Evolutionary conservation across 2,113 vertebrate genomes (phyloP), one percentile per base, ranked within the genome.

Genomic region (Pluvianellus socialis): DNA sequence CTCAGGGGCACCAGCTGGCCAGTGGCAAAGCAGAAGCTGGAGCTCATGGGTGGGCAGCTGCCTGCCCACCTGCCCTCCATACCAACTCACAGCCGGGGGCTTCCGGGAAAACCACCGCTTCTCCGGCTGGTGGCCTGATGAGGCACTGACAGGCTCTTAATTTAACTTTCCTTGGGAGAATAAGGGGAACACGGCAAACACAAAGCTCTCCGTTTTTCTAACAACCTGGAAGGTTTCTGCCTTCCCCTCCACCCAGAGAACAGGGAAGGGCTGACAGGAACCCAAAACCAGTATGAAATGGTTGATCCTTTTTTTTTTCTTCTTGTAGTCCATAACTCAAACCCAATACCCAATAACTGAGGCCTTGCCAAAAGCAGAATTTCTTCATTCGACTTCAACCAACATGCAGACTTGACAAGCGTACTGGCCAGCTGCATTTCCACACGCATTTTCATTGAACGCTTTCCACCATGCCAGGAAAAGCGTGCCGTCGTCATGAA

Each of bases 401-500:
- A 53, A 7, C 2, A 1, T 1, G 10, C 19, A 52, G 18, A 30
- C 44, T 50, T 49, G 22, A 55, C 5, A 12, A 71, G 7, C 2
- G 0, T 33, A 20, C 32, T 28, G 49, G 4, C 2, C 7, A 21
- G 59, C 28, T 77, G 50, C 27, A 22, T 73, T 88, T 76, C 47
- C 13, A 5, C 12, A 15, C 13, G 14, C 4, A 4, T 35, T 90
- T 86, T 53, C 17, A 12, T 33, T n/a, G 68, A 50, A 19, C 53
- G 8, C 38, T 68, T 90, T 35, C 20, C 4, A 2, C 42, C 15
- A 1, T 3, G 5, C 32, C 15, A 65, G 44, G 35, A 72, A 44
- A 81, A 35, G 28, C 8, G 14, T 17, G 9, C 4, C 81, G 26
- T n/a, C 0, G 0, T 80, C n/a, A 33, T 2, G 7, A 55, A 87